Evolutionary conservation across 2,888 invertebrate species (phyloP), one percentile per base, ranked within the genome.

Genomic region (Morpho helenor): DNA sequence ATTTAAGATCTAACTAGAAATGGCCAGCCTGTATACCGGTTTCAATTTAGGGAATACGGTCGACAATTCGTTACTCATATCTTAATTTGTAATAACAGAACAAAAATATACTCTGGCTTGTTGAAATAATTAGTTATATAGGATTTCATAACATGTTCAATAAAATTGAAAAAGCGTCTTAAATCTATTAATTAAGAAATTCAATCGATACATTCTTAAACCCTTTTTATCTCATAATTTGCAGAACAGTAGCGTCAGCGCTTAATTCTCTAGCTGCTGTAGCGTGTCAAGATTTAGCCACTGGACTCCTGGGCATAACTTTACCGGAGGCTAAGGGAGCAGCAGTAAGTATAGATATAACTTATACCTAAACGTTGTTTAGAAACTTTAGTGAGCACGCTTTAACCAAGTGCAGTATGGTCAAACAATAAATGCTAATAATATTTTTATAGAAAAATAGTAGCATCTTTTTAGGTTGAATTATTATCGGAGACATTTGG

Each of bases 201-300:
- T 31, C 31, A 31, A 16, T 31, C 31, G 3, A 31, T 31, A 31
- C 31, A 31, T 31, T 31, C 31, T 31, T 3, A 31, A 31, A 31
- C 31, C 31, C 3, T 31, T 31, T 31, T 31, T 31, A 31, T 31
- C 16, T 16, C 40, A 31, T 22, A 39, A 54, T 60, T 81, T 87
- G 53, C 83, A 98, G 98, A 70, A 98, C 98, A 7, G 97, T 99
- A 6, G 98, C 98, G 0, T 96, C 98, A n/a, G 98, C 98, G 0
- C 81, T 99, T 58, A 98, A 98, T 76, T 98, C 98, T 0, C 85
- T 99, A 63, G 95, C 98, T 0, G 98, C 98, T 2, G 96, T 98
- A 40, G 95, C 96, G 0, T 94, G 97, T 72, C 95, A 98, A 82
- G 99, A 99, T 82, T 92, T 98, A 58, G 91, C 97, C 0, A 92